A percentile compares a stretch with the other conserved stretches of the same genome.
Conservation (phyloP, 1,140 invertebrate species). For the Diachasma alloeum region DNA sequence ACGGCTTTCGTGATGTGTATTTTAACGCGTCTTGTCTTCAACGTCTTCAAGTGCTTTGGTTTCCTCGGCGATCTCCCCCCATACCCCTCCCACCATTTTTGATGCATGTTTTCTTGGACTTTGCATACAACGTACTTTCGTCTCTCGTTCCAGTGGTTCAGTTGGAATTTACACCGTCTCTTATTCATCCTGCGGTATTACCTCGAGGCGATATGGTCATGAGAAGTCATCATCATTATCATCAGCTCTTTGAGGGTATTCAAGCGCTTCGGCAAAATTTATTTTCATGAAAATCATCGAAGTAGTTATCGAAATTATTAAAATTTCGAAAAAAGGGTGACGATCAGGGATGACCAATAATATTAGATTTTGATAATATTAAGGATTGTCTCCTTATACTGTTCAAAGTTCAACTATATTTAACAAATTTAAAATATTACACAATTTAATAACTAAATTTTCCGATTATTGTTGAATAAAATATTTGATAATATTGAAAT, state of each 20-base stretch:
- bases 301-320: no score
- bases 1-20: not conserved
- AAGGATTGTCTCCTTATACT: no score
- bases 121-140: conserved; percentile 15
- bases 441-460: no score
- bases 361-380: no score
- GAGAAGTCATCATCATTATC: conserved; percentile 10
- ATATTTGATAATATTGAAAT: no score
- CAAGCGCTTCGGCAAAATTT: no score
- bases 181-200: not conserved
- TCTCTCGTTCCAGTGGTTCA: not conserved
- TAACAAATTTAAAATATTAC: no score
- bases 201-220: not conserved
- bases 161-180: not conserved
- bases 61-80: not conserved
- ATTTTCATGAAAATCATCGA: no score
- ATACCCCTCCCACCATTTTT: not conserved
- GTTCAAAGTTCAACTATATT: no score
- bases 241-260: not conserved
- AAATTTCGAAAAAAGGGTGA: no score
- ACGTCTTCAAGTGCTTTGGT: not conserved
- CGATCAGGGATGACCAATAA: no score
- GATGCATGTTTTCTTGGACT: conserved; percentile 32
- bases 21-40: not conserved
- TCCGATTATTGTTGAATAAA: no score